Evolutionary conservation across 2,888 invertebrate species (phyloP), one percentile per base, ranked within the genome.

Genomic region (Lasioglossum leucozonium): DNA sequence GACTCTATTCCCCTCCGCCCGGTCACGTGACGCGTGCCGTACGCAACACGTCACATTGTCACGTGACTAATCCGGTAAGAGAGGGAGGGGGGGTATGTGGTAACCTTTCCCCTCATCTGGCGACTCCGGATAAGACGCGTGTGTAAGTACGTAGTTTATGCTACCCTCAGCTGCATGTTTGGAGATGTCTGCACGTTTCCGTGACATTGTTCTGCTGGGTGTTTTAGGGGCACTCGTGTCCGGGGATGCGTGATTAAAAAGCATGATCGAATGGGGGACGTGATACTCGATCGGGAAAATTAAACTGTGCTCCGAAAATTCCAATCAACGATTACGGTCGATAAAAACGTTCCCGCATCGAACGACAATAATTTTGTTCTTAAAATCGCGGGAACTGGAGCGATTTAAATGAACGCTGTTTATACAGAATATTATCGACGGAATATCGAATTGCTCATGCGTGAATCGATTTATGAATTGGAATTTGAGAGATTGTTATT

Each of bases 91-190:
- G n/a, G n/a, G n/a, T n/a, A n/a, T n/a, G n/a, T n/a, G 34, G 34
- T 34, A 2, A 34, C 34, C 3, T 34, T 34, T 34, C 34, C 3
- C 34, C 34, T 34, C 34, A 34, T 34, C 34, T 34, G 34, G 44
- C 44, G 44, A 44, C 44, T 44, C 16, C 16, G 44, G 16, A 4
- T 44, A 44, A 44, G 16, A 78, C 58, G 79, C 81, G 78, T n/a
- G n/a, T n/a, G n/a, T n/a, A n/a, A n/a, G n/a, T 83, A 34, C 75
- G 67, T 10, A 18, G 71, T 78, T 81, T 72, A 8, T 30, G 72
- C 83, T 90, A 91, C 91, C 91, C 91, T 91, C 91, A 91, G 82
- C 91, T 91, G 91, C 91, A 91, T 91, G 90, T 85, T 77, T 47
- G 76, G 87, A 90, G 75, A 91, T 86, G 71, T 90, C 87, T 86